These are phyloP conservation scores for Erpornis zantholeuca DNA, from an alignment of 2,113 vertebrate species.

Conservation along the genomic window DNA sequence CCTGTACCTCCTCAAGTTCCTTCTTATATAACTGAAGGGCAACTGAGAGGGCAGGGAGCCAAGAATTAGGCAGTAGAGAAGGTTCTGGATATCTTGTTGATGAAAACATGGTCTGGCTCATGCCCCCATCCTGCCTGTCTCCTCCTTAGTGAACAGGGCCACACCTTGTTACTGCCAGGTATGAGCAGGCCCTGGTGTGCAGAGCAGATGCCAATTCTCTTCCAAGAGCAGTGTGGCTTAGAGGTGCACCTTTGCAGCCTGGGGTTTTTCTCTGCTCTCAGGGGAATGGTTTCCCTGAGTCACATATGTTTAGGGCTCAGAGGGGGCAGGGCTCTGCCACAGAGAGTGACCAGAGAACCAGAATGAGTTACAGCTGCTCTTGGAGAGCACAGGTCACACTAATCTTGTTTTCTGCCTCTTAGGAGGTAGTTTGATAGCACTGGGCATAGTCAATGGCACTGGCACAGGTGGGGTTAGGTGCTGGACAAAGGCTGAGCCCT, in stretches of 20 bases:
- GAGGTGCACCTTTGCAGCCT: background rate
- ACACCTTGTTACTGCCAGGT: background rate
- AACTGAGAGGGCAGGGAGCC: background rate
- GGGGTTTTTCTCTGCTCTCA: background rate
- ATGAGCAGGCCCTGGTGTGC: background rate
- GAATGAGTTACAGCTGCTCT: background rate
- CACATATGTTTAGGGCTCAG: fast-evolving
- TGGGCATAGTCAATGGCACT: background rate
- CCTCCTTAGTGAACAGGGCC: background rate
- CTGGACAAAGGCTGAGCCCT: background rate
- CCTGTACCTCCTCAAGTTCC: background rate
- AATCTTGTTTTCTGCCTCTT: background rate
- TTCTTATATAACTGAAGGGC: background rate
- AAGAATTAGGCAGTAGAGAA: background rate
- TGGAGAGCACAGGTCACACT: background rate
- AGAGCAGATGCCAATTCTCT: background rate
- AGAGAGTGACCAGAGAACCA: too few relatives aligned
- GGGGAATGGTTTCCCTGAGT: background rate
- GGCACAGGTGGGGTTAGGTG: background rate
- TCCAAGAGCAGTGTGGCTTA: background rate
- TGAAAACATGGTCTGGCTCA: background rate
- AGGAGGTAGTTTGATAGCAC: background rate
- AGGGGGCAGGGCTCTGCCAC: background rate
- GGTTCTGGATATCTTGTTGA: background rate
- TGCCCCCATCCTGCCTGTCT: background rate